Evolutionary conservation across 2,888 invertebrate genomes (phyloP).

Genomic region (Dasypogon diadema): DNA sequence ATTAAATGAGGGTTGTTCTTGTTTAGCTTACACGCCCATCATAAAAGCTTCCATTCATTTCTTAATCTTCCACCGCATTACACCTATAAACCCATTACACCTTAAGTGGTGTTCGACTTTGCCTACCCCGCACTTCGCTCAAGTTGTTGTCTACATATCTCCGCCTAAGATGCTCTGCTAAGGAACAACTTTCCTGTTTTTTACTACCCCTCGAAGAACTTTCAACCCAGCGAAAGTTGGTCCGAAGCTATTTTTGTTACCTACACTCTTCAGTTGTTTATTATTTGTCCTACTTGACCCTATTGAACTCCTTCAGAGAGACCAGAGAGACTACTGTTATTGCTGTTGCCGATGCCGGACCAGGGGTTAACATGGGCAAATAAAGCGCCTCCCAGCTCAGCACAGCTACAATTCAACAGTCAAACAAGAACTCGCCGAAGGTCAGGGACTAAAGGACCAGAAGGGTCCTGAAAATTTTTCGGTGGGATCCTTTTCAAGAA

Average conservation of each 20-base stretch:
- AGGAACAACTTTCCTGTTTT: conserved; percentile 13
- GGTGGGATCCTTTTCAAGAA: not conserved
- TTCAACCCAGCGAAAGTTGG: not conserved
- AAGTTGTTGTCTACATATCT: not conserved
- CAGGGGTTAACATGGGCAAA: not conserved
- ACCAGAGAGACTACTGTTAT: conserved; percentile 10
- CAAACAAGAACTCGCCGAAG: not conserved
- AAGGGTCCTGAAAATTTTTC: not conserved
- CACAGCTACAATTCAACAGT: not conserved
- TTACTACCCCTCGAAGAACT: not conserved
- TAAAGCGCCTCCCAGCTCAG: conserved; percentile 12
- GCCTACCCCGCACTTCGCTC: not conserved
- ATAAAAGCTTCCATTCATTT: conserved; percentile 40
- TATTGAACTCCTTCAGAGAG: conserved; percentile 11
- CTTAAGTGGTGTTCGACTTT: conserved; percentile 34
- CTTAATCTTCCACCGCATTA: conserved; percentile 47
- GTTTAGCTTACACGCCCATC: conserved; percentile 8
- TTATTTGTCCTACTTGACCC: conserved; percentile 19
- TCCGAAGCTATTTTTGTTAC: conserved; percentile 9
- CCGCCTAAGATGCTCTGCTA: not conserved
- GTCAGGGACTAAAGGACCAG: not conserved
- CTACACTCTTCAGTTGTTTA: conserved; percentile 7
- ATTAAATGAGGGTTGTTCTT: too few relatives aligned
- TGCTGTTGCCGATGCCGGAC: not conserved
- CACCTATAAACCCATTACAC: conserved; percentile 48